These are phyloP conservation scores for Cyphomyrmex costatus DNA, from an alignment of 1,140 invertebrate species.

Conservation along the genomic window DNA sequence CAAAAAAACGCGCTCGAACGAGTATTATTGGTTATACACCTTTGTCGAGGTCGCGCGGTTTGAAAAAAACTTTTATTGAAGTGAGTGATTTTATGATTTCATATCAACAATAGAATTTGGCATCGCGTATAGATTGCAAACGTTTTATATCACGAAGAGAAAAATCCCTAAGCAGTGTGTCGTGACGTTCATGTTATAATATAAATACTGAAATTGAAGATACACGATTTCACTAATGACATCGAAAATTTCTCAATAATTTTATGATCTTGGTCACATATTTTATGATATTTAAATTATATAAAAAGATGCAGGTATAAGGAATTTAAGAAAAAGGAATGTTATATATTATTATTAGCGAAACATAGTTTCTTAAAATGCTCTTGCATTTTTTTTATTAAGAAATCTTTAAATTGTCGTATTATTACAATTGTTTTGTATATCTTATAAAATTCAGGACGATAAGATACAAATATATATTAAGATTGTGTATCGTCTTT, in stretches of 20 bases:
- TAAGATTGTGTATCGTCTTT: neutral
- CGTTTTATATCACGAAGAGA: slow-evolving; percentile 14
- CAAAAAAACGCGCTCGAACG: slow-evolving; percentile 61
- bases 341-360: no score
- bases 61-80: slow-evolving; percentile 52
- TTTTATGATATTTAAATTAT: slow-evolving; percentile 6
- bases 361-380: no score
- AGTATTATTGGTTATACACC: slow-evolving; percentile 51
- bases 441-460: neutral
- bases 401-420: neutral
- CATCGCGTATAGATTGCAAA: slow-evolving; percentile 17
- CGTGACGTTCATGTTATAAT: neutral
- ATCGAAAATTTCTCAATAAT: neutral
- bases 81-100: slow-evolving; percentile 52
- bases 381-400: neutral
- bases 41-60: slow-evolving; percentile 28
- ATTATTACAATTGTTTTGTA: slow-evolving; percentile 6
- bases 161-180: slow-evolving; percentile 2
- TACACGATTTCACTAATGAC: neutral
- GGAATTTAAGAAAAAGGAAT: neutral
- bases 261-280: neutral
- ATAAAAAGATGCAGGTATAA: neutral
- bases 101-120: slow-evolving; percentile 43
- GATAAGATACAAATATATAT: neutral
- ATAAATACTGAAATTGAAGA: slow-evolving; percentile 22